phyloP scores from a whole-genome alignment of 2,113 vertebrate genomes.

The Brachyhypopomus gauderio region DNA sequence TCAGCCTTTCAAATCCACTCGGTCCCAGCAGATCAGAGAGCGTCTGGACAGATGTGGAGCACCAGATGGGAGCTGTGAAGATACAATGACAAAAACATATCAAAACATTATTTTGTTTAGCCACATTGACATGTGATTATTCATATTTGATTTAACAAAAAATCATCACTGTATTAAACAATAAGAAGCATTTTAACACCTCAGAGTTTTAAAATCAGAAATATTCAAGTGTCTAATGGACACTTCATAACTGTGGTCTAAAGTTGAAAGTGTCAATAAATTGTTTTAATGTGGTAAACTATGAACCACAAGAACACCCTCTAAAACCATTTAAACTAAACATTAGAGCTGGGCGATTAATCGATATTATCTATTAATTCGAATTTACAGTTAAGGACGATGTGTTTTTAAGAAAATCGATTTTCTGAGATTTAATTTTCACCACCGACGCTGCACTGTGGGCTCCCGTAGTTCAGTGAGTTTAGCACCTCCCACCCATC shows the following conservation, averaged over 20 bases:
- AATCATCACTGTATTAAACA: not conserved
- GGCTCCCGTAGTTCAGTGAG: too few relatives aligned
- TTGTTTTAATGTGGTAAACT: too few relatives aligned
- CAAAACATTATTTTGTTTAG: conserved; percentile 29
- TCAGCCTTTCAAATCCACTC: conserved; percentile 68
- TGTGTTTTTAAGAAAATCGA: too few relatives aligned
- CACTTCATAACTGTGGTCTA: not conserved
- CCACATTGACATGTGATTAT: not conserved
- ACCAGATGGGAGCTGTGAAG: conserved; percentile 50
- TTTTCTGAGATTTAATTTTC: too few relatives aligned
- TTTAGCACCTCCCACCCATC: too few relatives aligned
- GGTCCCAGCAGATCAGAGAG: conserved; percentile 52
- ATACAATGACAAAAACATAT: conserved; percentile 44
- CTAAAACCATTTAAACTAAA: too few relatives aligned
- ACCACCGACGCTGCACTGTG: too few relatives aligned
- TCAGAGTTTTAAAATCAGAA: not conserved
- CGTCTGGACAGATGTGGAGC: conserved; percentile 51
- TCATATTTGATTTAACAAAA: not conserved
- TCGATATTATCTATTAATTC: too few relatives aligned
- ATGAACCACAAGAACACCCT: too few relatives aligned
- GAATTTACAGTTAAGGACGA: too few relatives aligned
- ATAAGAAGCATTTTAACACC: not conserved
- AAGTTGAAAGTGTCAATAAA: too few relatives aligned
- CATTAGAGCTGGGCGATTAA: too few relatives aligned
- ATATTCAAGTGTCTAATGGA: not conserved